Base-by-base conservation (phyloP, 2,797 vertebrate genomes). In the Setipinna tenuifilis region DNA sequence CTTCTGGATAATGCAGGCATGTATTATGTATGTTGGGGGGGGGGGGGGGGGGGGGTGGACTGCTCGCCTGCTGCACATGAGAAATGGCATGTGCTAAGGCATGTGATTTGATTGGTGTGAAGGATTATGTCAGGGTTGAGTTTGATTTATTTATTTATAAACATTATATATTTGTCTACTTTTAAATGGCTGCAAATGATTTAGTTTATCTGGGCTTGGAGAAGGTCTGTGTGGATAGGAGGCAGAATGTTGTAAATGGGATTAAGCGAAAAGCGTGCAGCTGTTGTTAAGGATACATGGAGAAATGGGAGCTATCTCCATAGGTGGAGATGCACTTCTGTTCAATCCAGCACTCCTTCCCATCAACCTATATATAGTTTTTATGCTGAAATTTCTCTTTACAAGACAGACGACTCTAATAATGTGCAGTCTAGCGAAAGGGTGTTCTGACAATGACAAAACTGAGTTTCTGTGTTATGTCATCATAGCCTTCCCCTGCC, bases 11-110 rank as follows among this genome's bases (percentile, higher is more conserved):
- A 35, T 35, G 11, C 65, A 71, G 31, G 65, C 65, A 71, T 71
- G 65, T 28, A 71, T 31, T 71, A 71, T 71, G 65, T 31, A 71
- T 71, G 62, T 68, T n/a, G n/a, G n/a, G n/a, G n/a, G n/a, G n/a
- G n/a, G n/a, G n/a, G n/a, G n/a, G n/a, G n/a, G 62, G 61, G 16
- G 14, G 62, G 62, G 62, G 25, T 31, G 25, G 65, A 25, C 3
- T 35, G 65, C 31, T 16, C 6, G 65, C 62, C 62, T 71, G 11
- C 12, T 31, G 25, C 25, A 25, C 28, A 71, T 31, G 65, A 35
- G 25, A 31, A 71, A 71, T 71, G 25, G 28, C 31, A 25, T n/a
- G n/a, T n/a, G 25, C 65, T 16, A 25, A 71, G 25, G 31, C 65
- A 14, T 71, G 28, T 71, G 65, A 71, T 14, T 12, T 71, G 25